A percentile compares a stretch with the other conserved stretches of the same genome.
Evolutionary conservation across 2,113 vertebrate genomes (phyloP).

Genomic region (Danio rerio): DNA sequence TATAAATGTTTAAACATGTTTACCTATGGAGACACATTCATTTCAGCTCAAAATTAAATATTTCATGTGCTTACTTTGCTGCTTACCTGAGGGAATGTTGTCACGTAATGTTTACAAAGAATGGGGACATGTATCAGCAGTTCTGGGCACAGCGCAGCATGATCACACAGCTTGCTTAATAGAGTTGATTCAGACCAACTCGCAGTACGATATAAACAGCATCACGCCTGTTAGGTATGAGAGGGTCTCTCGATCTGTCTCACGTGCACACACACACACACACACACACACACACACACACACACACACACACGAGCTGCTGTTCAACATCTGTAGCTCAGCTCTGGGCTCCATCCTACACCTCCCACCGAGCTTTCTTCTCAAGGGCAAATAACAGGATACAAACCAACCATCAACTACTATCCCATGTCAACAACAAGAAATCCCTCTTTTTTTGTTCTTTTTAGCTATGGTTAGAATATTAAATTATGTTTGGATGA

Average conservation of each 20-base stretch:
- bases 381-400: constrained; percentile 44
- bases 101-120: not conserved
- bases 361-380: constrained; percentile 33
- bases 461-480: not conserved
- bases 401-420: constrained; percentile 40
- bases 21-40: not conserved
- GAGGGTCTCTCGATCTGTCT: not conserved
- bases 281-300: constrained; percentile 15
- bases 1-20: not conserved
- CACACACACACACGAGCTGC: constrained; percentile 20
- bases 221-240: constrained; percentile 28
- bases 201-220: constrained; percentile 20
- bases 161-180: constrained; percentile 4
- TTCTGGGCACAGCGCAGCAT: not conserved
- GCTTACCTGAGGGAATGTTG: not conserved
- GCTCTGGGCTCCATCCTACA: constrained; percentile 23
- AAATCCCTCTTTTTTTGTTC: not conserved
- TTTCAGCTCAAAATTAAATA: not conserved
- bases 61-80: not conserved
- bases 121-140: constrained; percentile 17
- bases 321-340: constrained; percentile 51
- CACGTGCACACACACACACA: not conserved
- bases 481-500: not conserved
- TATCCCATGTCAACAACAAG: too few relatives aligned
- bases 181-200: constrained; percentile 28